These are phyloP conservation scores for Enteromius viviparus DNA, from an alignment of 2,797 vertebrate genomes.

Conservation along the genomic window DNA sequence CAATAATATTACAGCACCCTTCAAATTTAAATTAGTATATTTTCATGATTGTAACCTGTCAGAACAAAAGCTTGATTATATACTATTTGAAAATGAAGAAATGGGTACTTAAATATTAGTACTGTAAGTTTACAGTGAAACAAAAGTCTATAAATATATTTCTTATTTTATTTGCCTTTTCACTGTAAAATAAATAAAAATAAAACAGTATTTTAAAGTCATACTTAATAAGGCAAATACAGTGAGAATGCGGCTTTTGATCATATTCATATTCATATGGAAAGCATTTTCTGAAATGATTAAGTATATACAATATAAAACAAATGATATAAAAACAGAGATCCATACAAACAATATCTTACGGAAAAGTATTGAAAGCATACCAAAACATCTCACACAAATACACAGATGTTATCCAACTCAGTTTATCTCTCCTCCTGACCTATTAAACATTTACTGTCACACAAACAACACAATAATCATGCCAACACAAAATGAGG, in stretches of 20 bases:
- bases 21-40: background rate
- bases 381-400: background rate
- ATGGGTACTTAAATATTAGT: background rate
- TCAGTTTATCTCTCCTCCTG: slow-evolving; percentile 1
- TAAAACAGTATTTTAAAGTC: background rate
- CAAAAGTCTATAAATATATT: background rate
- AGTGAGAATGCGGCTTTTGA: background rate
- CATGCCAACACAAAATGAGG: slow-evolving; percentile 17
- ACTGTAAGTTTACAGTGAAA: background rate
- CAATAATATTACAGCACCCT: background rate
- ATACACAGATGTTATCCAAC: background rate
- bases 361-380: background rate
- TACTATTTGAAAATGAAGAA: background rate
- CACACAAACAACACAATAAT: slow-evolving; percentile 27
- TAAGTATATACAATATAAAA: background rate
- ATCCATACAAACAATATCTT: background rate
- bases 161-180: background rate
- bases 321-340: background rate
- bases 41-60: background rate
- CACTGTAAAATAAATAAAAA: background rate
- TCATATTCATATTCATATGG: background rate
- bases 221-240: background rate
- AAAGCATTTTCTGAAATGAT: background rate
- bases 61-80: background rate
- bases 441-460: slow-evolving; percentile 35